Conservation (phyloP, 2,113 vertebrate genomes). For the Pangasianodon hypophthalmus region DNA sequence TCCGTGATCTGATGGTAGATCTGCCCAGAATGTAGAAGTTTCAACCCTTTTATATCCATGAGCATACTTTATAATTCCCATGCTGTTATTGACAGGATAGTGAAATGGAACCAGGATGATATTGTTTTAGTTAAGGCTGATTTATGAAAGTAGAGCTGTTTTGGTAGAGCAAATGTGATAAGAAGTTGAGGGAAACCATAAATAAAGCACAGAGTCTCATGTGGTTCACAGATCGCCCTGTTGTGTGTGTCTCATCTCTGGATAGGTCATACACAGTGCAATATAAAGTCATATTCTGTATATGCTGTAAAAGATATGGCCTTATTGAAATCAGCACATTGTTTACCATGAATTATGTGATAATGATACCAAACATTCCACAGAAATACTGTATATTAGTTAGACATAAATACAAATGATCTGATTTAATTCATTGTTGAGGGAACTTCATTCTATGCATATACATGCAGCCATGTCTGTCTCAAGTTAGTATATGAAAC, state of each 20-base stretch:
- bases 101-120: neutral
- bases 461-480: neutral
- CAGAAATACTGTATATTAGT: neutral
- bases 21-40: neutral
- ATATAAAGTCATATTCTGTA: neutral
- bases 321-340: neutral
- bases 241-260: neutral
- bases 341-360: neutral
- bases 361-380: neutral
- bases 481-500: conserved; percentile 33
- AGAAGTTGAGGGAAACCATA: neutral
- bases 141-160: neutral
- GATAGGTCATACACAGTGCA: neutral
- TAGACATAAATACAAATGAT: neutral
- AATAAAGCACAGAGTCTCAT: neutral
- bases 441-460: neutral
- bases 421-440: neutral
- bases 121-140: neutral
- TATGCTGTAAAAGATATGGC: neutral
- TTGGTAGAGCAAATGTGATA: neutral
- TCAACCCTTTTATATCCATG: neutral
- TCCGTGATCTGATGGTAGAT: too few relatives aligned
- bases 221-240: neutral
- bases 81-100: neutral
- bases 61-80: neutral